phyloP scores from a whole-genome alignment of 2,888 invertebrate species.

The Megastigmus dorsalis region DNA sequence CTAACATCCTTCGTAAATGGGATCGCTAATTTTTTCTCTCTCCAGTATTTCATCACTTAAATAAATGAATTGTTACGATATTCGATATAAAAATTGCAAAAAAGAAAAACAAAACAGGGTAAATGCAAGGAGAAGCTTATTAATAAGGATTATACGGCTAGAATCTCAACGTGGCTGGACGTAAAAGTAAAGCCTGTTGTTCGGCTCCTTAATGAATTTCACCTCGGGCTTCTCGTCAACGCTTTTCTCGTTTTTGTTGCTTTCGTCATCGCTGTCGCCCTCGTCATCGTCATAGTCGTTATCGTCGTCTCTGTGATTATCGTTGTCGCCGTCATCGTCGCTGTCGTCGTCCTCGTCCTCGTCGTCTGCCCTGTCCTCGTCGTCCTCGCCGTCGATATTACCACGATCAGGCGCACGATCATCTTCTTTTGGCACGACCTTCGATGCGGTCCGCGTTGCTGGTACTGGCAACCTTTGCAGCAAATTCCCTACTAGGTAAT shows the following conservation, averaged over 20 bases:
- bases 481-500: constrained; percentile 55
- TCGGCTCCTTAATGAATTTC: constrained; percentile 59
- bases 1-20: not conserved
- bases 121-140: no score
- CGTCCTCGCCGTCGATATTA: constrained; percentile 13
- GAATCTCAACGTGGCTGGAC: constrained; percentile 54
- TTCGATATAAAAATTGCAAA: constrained; percentile 31
- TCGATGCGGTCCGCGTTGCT: not conserved
- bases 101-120: not conserved
- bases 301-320: constrained; percentile 20
- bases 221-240: not conserved
- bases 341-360: constrained; percentile 28
- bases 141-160: constrained; percentile 2
- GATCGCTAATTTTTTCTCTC: not conserved
- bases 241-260: constrained; percentile 9
- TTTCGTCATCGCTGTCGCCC: not conserved
- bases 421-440: not conserved
- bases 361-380: constrained; percentile 3
- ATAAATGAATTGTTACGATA: constrained; percentile 3
- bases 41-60: constrained; percentile 21
- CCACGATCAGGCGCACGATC: not conserved
- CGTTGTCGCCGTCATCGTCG: constrained; percentile 24
- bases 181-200: constrained; percentile 60
- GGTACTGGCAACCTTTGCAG: constrained; percentile 46
- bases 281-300: constrained; percentile 28